Evolutionary conservation across 2,797 vertebrate genomes (phyloP).

Genomic region (Mergus octosetaceus): DNA sequence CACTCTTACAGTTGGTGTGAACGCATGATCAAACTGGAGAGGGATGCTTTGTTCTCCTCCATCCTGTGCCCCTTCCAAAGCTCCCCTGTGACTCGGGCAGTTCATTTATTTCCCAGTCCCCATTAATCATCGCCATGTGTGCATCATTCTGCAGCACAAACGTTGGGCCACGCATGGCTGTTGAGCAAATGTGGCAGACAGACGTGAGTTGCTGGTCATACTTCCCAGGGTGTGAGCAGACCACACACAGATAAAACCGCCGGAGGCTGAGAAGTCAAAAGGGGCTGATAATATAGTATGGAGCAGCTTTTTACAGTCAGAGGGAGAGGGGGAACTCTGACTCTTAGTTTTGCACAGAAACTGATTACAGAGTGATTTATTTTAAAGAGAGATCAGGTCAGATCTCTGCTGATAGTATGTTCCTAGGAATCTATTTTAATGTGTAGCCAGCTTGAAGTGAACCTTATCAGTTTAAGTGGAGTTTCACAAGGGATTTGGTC

Average conservation of each 20-base stretch:
- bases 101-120: background rate
- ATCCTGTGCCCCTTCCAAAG: background rate
- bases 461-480: background rate
- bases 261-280: background rate
- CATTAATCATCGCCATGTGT: conserved; percentile 30
- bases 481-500: background rate
- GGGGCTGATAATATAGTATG: background rate
- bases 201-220: background rate
- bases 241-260: conserved; percentile 34
- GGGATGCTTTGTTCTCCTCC: background rate
- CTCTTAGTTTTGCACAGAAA: conserved; percentile 13
- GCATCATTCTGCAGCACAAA: background rate
- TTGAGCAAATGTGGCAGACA: background rate
- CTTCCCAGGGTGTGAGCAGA: background rate
- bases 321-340: background rate
- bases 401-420: conserved; percentile 4
- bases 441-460: background rate
- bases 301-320: background rate
- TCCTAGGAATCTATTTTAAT: conserved; percentile 19
- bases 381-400: background rate
- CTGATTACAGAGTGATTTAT: conserved; percentile 18
- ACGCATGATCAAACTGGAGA: background rate
- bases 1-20: background rate
- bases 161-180: background rate
- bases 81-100: background rate